Percentiles rank a stretch among this genome's conserved stretches.
Conservation (phyloP, 1,140 invertebrate species). For the Trichogramma pretiosum region DNA sequence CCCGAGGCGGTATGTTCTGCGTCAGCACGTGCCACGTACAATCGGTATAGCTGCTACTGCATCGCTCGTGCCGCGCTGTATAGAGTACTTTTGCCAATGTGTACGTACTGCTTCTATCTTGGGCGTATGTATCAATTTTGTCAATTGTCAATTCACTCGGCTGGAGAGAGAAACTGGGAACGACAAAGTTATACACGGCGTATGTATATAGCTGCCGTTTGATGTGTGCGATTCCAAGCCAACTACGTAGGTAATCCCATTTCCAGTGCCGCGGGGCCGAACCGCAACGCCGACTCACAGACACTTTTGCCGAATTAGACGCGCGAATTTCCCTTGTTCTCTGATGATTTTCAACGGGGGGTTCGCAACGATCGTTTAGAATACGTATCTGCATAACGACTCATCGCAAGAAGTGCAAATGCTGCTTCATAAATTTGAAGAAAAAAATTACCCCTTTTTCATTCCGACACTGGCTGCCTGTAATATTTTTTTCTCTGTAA, state of each 20-base stretch:
- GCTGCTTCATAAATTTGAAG: too few relatives aligned
- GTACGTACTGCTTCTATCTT: too few relatives aligned
- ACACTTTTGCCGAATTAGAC: constrained; percentile 18
- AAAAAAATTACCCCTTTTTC: too few relatives aligned
- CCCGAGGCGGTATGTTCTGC: constrained; percentile 6
- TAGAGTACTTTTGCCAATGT: too few relatives aligned
- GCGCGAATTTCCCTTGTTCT: constrained; percentile 15
- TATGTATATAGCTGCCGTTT: constrained; percentile 5
- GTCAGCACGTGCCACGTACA: constrained; percentile 4
- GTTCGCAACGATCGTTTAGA: too few relatives aligned
- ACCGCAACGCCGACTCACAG: constrained; percentile 5
- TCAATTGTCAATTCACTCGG: constrained; percentile 18
- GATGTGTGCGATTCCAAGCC: constrained; percentile 6
- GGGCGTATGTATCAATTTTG: constrained; percentile 9
- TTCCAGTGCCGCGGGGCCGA: constrained; percentile 8
- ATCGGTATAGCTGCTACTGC: background rate
- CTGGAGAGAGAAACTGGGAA: background rate
- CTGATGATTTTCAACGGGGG: too few relatives aligned
- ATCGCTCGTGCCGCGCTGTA: too few relatives aligned
- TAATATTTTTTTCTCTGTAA: too few relatives aligned
- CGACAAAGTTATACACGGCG: too few relatives aligned
- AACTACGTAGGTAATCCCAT: constrained; percentile 10
- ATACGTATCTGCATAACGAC: too few relatives aligned
- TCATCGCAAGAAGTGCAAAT: too few relatives aligned
- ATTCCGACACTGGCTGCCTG: too few relatives aligned